Conservation (phyloP, 2,888 invertebrate species). For the Ennomos quercinarius region DNA sequence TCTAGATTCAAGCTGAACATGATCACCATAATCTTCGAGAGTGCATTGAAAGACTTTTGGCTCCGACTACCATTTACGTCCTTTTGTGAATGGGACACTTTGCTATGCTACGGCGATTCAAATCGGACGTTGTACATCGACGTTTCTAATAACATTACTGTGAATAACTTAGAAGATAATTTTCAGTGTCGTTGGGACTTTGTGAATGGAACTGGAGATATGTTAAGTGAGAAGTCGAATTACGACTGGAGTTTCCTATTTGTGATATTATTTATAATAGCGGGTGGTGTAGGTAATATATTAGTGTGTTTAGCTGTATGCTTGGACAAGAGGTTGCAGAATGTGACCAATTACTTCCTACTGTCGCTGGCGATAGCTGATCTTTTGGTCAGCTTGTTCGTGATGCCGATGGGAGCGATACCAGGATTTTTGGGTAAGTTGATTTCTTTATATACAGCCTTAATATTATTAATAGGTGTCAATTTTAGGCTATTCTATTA, state of each 20-base stretch:
- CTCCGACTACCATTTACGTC: constrained; percentile 64
- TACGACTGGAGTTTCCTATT: constrained; percentile 94
- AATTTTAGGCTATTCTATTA: too few species aligned
- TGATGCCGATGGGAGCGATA: constrained; percentile 98
- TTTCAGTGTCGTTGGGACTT: constrained; percentile 74
- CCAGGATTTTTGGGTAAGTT: constrained; percentile 96
- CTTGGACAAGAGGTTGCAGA: constrained; percentile 95
- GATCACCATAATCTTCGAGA: constrained; percentile 70
- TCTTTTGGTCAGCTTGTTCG: constrained; percentile 95
- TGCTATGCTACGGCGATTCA: constrained; percentile 65
- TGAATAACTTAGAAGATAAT: constrained; percentile 53
- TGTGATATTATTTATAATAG: constrained; percentile 93
- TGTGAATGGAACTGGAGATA: constrained; percentile 57
- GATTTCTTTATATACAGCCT: not conserved
- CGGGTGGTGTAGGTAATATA: constrained; percentile 96
- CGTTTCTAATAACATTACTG: constrained; percentile 50
- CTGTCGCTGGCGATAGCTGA: constrained; percentile 97
- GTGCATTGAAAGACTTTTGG: constrained; percentile 74
- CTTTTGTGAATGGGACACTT: constrained; percentile 65
- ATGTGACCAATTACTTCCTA: constrained; percentile 98
- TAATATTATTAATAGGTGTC: not conserved
- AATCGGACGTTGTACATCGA: constrained; percentile 74
- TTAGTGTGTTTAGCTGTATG: constrained; percentile 97
- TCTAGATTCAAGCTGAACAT: constrained; percentile 75
- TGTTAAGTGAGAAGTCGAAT: constrained; percentile 52